These are phyloP conservation scores for Acrossocheilus fasciatus DNA, from an alignment of 2,797 vertebrate genomes.

Conservation along the genomic window DNA sequence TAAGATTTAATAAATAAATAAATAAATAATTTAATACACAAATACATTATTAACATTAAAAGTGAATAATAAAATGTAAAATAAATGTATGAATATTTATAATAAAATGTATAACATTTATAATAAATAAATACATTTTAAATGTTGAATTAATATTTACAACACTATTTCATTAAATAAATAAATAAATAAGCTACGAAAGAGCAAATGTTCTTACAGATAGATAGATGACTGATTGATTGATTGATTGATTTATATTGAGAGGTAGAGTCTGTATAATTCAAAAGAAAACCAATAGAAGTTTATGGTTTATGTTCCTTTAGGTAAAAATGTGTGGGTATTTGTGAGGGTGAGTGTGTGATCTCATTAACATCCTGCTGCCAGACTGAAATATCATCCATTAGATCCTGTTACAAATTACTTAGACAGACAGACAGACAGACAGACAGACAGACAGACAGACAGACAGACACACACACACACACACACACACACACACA, in stretches of 20 bases:
- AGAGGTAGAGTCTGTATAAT: not conserved
- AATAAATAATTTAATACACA: not conserved
- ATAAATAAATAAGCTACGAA: not conserved
- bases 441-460: conserved; percentile 30
- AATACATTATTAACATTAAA: not conserved
- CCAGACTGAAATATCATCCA: conserved; percentile 40
- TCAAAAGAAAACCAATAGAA: conserved; percentile 1
- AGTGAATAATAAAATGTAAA: not conserved
- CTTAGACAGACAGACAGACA: conserved; percentile 32
- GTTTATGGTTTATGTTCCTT: not conserved
- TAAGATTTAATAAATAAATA: not conserved
- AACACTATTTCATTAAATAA: not conserved
- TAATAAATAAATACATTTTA: not conserved
- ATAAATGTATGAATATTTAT: not conserved
- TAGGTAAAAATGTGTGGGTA: conserved; percentile 1
- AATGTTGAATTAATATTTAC: not conserved
- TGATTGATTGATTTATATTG: not conserved
- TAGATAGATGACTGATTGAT: not conserved
- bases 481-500: not conserved
- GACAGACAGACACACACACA: conserved; percentile 27
- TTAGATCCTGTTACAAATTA: conserved; percentile 33
- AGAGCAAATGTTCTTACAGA: not conserved
- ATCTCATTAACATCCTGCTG: conserved; percentile 33
- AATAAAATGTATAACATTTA: not conserved
- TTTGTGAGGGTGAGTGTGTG: conserved; percentile 13